Evolutionary conservation across 2,888 invertebrate species (phyloP).

Genomic region (Lamproptera curius): DNA sequence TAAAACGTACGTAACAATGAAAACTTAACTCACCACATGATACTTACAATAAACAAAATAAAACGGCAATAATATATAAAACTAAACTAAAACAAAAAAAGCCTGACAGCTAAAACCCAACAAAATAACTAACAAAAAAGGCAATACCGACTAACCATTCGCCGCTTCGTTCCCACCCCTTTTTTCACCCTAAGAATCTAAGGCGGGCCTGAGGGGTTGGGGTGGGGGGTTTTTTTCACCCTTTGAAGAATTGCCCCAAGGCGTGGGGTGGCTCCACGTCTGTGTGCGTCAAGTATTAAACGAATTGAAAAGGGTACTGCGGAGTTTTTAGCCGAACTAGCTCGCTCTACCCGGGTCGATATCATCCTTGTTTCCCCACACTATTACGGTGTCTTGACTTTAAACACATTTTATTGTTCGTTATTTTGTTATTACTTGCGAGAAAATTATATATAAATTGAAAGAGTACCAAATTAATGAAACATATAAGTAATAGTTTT

Average conservation of each 20-base stretch:
- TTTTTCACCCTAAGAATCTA: slow-evolving; percentile 76
- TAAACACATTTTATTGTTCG: no score
- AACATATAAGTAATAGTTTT: no score
- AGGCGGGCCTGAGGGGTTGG: slow-evolving; percentile 54
- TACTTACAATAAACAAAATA: background rate
- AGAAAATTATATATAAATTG: no score
- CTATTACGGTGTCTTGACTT: no score
- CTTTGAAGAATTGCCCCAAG: slow-evolving; percentile 77
- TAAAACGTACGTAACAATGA: no score
- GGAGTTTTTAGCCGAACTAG: slow-evolving; percentile 52
- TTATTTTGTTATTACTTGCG: no score
- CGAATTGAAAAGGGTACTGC: slow-evolving; percentile 65
- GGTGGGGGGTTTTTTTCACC: slow-evolving; percentile 67
- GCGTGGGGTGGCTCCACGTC: slow-evolving; percentile 51
- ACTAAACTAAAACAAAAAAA: slow-evolving; percentile 3
- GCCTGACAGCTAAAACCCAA: no score
- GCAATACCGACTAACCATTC: slow-evolving; percentile 34
- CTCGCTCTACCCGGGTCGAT: slow-evolving; percentile 35
- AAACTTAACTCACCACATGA: no score
- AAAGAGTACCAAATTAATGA: no score
- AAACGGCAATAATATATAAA: background rate
- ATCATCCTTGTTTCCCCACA: no score
- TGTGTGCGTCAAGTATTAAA: slow-evolving; percentile 63
- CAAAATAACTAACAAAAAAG: no score
- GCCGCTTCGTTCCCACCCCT: slow-evolving; percentile 75